These are phyloP conservation scores for Hydrophis major DNA, from an alignment of 2,797 vertebrate genomes.

Conservation along the genomic window DNA sequence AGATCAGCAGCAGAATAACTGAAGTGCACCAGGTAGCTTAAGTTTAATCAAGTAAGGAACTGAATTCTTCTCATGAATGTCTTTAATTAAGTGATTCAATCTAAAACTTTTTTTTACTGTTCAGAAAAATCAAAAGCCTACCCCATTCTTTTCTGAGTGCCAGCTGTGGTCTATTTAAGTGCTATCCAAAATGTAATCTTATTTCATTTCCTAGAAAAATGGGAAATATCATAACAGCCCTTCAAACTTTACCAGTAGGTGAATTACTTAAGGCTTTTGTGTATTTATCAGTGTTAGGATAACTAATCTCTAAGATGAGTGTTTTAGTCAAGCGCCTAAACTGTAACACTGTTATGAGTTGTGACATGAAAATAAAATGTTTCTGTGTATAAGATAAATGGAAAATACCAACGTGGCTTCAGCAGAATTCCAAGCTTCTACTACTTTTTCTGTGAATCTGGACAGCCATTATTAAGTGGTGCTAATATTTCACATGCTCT, in stretches of 20 bases:
- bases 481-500: background rate
- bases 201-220: slow-evolving; percentile 38
- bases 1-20: background rate
- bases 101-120: background rate
- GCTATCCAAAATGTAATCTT: slow-evolving; percentile 33
- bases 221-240: slow-evolving; percentile 32
- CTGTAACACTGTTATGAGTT: slow-evolving; percentile 49
- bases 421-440: slow-evolving; percentile 37
- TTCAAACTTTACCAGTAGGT: slow-evolving; percentile 34
- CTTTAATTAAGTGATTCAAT: background rate
- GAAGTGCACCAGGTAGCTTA: background rate
- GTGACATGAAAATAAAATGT: slow-evolving; percentile 49
- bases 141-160: background rate
- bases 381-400: slow-evolving; percentile 43
- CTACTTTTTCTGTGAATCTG: background rate
- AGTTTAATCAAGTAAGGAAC: slow-evolving; percentile 12
- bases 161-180: slow-evolving; percentile 30
- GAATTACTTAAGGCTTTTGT: slow-evolving; percentile 39
- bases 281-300: slow-evolving; percentile 54
- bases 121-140: slow-evolving; percentile 20
- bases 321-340: slow-evolving; percentile 56
- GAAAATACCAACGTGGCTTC: slow-evolving; percentile 51
- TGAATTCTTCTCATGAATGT: background rate
- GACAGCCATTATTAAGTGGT: background rate
- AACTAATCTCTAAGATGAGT: slow-evolving; percentile 48